Percentiles rank a stretch among this genome's conserved stretches.
These are phyloP conservation scores for Cisticola juncidis DNA, from an alignment of 2,113 vertebrate genomes.

Conservation along the genomic window DNA sequence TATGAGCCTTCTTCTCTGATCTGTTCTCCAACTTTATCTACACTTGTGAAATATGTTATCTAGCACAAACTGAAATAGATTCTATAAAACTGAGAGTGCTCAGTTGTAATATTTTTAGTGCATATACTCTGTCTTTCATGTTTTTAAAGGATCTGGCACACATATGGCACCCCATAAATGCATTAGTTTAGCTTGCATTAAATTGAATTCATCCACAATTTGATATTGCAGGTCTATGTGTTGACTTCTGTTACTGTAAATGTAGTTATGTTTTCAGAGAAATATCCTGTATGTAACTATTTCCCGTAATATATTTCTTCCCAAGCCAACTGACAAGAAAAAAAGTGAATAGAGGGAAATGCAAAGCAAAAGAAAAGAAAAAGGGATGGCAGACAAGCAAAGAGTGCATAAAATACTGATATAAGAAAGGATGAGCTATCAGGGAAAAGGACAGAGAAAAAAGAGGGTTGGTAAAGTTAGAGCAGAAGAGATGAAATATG, in stretches of 20 bases:
- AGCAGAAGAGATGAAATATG: neutral
- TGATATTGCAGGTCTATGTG: neutral
- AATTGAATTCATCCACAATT: conserved; percentile 25
- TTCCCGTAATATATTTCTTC: neutral
- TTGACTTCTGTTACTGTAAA: conserved; percentile 28
- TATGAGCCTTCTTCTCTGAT: neutral
- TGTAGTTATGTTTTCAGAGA: conserved; percentile 26
- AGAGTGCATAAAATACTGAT: neutral
- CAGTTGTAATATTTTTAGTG: neutral
- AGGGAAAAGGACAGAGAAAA: neutral
- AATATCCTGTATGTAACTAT: neutral
- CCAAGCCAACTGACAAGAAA: neutral
- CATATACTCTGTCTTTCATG: neutral
- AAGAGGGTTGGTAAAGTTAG: neutral
- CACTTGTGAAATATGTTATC: neutral
- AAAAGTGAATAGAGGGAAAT: neutral
- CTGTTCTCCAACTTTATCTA: neutral
- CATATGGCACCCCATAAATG: neutral
- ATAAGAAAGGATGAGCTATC: neutral
- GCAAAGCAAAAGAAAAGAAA: neutral
- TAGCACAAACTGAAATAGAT: neutral
- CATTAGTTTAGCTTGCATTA: conserved; percentile 3
- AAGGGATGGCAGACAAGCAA: neutral
- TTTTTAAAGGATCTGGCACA: neutral
- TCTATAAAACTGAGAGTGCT: neutral